These are phyloP conservation scores for Sturnira hondurensis DNA, from an alignment of 2,113 vertebrate genomes.

Conservation along the genomic window DNA sequence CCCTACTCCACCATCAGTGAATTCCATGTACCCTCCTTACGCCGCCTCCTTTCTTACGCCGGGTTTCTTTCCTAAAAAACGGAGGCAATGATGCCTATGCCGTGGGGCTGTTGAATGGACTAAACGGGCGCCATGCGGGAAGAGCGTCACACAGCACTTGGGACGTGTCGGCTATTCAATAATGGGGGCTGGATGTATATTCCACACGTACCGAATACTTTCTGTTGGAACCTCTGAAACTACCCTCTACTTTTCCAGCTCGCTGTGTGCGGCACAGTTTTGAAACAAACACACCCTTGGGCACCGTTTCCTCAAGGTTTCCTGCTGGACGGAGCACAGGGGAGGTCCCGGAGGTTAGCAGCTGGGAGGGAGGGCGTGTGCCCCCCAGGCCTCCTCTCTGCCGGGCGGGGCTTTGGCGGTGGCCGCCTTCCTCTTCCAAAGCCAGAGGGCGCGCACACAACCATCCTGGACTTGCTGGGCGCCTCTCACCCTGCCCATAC, in stretches of 20 bases:
- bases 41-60: not conserved
- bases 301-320: not conserved
- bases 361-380: not conserved
- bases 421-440: not conserved
- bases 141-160: not conserved
- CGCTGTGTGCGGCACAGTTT: not conserved
- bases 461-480: not conserved
- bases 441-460: not conserved
- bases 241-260: not conserved
- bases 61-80: not conserved
- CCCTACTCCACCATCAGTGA: not conserved
- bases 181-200: not conserved
- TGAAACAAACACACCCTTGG: not conserved
- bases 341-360: not conserved
- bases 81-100: not conserved
- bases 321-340: not conserved
- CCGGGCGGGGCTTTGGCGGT: not conserved
- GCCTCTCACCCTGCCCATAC: not conserved
- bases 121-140: not conserved
- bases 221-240: not conserved
- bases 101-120: not conserved
- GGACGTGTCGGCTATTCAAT: not conserved
- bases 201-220: not conserved
- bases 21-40: not conserved
- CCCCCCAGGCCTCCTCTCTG: not conserved